phyloP scores from a whole-genome alignment of 2,888 invertebrate species.

The Papilio protenor region DNA sequence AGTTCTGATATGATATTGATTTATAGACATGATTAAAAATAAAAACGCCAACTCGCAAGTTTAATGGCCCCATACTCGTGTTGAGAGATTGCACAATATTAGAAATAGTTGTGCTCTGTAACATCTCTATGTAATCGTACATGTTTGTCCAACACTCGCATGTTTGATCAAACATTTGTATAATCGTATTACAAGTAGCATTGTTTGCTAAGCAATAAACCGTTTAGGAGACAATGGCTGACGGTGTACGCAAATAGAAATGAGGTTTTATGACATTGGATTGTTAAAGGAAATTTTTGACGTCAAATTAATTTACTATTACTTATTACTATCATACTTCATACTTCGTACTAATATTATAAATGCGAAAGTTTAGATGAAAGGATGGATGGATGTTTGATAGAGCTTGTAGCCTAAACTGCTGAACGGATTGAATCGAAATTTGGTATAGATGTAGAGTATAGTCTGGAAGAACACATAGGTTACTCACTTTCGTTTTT shows the following conservation, averaged over 20 bases:
- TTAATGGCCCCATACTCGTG: conserved; percentile 9
- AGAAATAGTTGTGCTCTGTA: not conserved
- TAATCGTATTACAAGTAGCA: not conserved
- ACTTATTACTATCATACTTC: too few relatives aligned
- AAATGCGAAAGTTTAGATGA: too few relatives aligned
- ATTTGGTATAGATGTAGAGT: too few relatives aligned
- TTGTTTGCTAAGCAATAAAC: conserved; percentile 16
- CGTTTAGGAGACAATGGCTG: conserved; percentile 26
- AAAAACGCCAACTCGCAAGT: not conserved
- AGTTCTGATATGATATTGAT: not conserved
- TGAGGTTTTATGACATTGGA: conserved; percentile 17
- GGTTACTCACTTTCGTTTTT: too few relatives aligned
- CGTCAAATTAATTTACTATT: not conserved
- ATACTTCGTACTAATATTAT: too few relatives aligned
- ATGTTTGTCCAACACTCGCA: not conserved
- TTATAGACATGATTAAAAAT: not conserved
- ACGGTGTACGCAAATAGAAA: conserved; percentile 1
- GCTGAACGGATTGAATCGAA: too few relatives aligned
- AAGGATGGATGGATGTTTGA: too few relatives aligned
- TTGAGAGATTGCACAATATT: conserved; percentile 29
- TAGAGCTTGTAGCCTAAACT: too few relatives aligned
- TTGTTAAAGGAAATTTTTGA: not conserved
- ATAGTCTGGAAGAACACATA: too few relatives aligned
- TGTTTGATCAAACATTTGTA: conserved; percentile 31
- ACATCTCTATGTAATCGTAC: conserved; percentile 6